Percentiles rank a stretch among this genome's conserved stretches.
phyloP scores from a whole-genome alignment of 2,797 vertebrate species.

The Limosa lapponica region DNA sequence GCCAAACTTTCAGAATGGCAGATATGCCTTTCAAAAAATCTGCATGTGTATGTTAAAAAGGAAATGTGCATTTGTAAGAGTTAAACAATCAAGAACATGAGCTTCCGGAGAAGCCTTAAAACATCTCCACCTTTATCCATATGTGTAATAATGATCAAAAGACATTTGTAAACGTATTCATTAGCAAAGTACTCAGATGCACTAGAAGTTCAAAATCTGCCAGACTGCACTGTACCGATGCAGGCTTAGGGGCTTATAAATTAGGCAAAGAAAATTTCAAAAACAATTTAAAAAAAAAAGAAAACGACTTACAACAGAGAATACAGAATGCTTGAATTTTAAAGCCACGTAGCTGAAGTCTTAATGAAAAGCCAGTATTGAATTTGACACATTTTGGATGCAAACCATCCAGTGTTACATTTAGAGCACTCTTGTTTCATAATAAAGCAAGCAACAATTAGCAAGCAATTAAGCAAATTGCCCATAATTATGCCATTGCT shows the following conservation, averaged over 20 bases:
- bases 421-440: conserved; percentile 72
- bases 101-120: background rate
- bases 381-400: conserved; percentile 64
- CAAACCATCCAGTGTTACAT: conserved; percentile 68
- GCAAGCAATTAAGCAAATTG: conserved; percentile 78
- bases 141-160: background rate
- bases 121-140: background rate
- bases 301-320: background rate
- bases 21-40: background rate
- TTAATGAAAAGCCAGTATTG: conserved; percentile 54
- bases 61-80: background rate
- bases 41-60: background rate
- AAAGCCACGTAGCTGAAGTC: conserved; percentile 26
- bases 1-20: background rate
- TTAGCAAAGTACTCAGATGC: background rate
- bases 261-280: background rate
- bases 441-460: conserved; percentile 77
- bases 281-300: background rate
- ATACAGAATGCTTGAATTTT: background rate
- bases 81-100: background rate
- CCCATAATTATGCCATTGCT: conserved; percentile 79
- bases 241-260: background rate
- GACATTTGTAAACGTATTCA: background rate
- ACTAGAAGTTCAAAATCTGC: background rate
- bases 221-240: background rate